Evolutionary conservation across 2,113 vertebrate genomes (phyloP), one percentile per base, ranked within the genome.

Genomic region (Bubo scandiacus): DNA sequence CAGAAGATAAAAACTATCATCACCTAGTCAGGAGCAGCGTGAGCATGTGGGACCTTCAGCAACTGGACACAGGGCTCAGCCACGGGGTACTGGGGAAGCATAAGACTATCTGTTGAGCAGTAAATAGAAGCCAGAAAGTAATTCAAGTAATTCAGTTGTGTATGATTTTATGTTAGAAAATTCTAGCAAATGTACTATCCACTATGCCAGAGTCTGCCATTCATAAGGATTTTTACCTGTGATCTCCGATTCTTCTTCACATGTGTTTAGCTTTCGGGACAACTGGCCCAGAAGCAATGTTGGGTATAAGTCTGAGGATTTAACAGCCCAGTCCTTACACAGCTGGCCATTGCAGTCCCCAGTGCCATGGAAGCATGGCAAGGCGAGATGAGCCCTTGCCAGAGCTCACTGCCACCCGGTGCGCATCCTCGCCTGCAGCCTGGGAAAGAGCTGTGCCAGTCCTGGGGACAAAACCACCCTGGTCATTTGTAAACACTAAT

Each of bases 181-280:
- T 67, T 52, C 25, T 55, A 30, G 42, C 30, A 45, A 88, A 63
- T 19, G 4, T 49, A 54, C 26, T 36, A 22, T n/a, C 42, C 3
- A 1, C 63, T 81, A 5, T 8, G 29, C 32, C 54, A 47, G 62
- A 73, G 15, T 42, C n/a, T 65, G 57, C 16, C 57, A 20, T 27
- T 55, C 49, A 6, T 32, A 62, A 16, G 8, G 12, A 54, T 32
- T 57, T 84, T 42, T 26, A 78, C 8, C 6, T 38, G 3, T 3
- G 5, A 67, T 5, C 27, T 86, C 3, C 0, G 74, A 40, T 34
- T 70, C 30, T 40, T 71, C 16, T 26, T 47, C 40, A 18, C 0
- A 0, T 38, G 34, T 7, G 26, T 81, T 80, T 86, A 58, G n/a
- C 38, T 93, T 67, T 81, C 29, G 67, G 61, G 63, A 80, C 63